Conservation (phyloP, 2,113 vertebrate genomes). For the Acrocephalus kingi region DNA sequence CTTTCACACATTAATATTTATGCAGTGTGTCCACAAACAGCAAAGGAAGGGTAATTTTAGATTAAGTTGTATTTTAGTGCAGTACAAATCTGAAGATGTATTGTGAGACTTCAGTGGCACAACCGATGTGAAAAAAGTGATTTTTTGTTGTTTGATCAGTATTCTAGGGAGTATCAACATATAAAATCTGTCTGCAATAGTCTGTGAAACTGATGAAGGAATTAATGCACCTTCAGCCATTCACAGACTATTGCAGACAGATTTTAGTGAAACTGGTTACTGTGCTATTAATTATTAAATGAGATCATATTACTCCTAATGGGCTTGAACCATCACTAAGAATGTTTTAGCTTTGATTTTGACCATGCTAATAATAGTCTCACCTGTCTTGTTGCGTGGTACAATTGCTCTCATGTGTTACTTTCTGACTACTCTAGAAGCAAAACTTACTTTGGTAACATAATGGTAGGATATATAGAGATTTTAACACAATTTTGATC, state of each 20-base stretch:
- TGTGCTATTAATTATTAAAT: neutral
- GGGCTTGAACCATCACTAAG: neutral
- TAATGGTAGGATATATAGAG: neutral
- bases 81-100: neutral
- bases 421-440: neutral
- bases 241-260: neutral
- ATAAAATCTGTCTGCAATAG: neutral
- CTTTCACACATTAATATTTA: neutral
- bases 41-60: neutral
- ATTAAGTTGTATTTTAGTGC: neutral
- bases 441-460: neutral
- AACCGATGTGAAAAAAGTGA: neutral
- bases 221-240: no score
- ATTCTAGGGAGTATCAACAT: neutral
- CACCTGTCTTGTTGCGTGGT: neutral
- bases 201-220: no score
- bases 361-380: neutral
- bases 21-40: neutral
- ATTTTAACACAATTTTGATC: neutral
- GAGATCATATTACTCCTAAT: neutral
- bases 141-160: neutral
- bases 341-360: neutral
- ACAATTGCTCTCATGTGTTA: neutral
- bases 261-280: neutral
- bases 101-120: neutral